phyloP scores from a whole-genome alignment of 1,140 invertebrate species.

The Doryteuthis pealeii region DNA sequence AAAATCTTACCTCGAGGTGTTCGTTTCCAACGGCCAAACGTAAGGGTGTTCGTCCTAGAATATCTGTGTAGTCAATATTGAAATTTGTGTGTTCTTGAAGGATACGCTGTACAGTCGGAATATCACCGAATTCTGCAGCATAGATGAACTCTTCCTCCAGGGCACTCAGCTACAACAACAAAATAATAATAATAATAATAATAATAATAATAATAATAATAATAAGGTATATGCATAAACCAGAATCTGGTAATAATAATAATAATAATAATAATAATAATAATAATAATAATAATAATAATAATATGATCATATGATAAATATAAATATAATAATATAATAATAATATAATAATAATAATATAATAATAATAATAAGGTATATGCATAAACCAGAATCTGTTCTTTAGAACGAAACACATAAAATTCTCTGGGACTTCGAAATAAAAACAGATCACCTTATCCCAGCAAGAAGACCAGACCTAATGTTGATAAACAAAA shows the following conservation, averaged over 20 bases:
- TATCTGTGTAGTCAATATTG: slow-evolving; percentile 51
- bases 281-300: not conserved
- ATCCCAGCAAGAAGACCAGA: no score
- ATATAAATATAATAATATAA: slow-evolving; percentile 17
- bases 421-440: no score
- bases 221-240: no score
- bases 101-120: slow-evolving; percentile 46
- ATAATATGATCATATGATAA: no score
- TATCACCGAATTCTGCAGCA: slow-evolving; percentile 53
- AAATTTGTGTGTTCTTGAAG: slow-evolving; percentile 46
- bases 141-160: slow-evolving; percentile 51
- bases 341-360: slow-evolving; percentile 16
- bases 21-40: slow-evolving; percentile 54
- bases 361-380: no score
- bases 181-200: no score
- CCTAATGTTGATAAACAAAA: no score
- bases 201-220: not conserved
- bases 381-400: no score
- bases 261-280: slow-evolving; percentile 14
- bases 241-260: no score
- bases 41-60: slow-evolving; percentile 50
- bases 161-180: slow-evolving; percentile 43
- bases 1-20: slow-evolving; percentile 52
- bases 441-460: no score
- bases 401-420: no score